These are phyloP conservation scores for Ectropis crepuscularia DNA, from an alignment of 2,888 invertebrate species.

Conservation along the genomic window DNA sequence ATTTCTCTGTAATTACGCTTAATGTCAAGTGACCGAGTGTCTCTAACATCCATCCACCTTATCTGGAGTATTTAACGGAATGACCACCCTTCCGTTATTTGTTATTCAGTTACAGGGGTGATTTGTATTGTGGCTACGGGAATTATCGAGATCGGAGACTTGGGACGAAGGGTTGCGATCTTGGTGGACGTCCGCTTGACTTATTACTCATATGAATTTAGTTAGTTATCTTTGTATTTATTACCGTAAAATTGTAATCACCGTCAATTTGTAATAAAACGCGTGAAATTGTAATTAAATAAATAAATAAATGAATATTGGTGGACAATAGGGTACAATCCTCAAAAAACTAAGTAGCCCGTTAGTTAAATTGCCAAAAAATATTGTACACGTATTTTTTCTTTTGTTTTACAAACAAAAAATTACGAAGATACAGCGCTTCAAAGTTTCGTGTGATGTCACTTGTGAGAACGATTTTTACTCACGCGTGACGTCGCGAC, in stretches of 20 bases:
- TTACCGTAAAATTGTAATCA: background rate
- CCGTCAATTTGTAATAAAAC: no score
- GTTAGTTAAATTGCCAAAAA: no score
- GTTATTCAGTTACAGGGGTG: slow-evolving; percentile 29
- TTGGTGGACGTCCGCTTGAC: slow-evolving; percentile 10
- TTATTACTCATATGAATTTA: slow-evolving; percentile 11
- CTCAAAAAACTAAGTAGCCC: no score
- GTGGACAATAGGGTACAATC: no score
- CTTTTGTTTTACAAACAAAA: no score
- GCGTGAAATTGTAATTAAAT: no score
- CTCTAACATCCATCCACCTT: slow-evolving; percentile 27
- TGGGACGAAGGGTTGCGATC: slow-evolving; percentile 20
- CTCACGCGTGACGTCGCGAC: no score
- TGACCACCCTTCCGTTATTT: slow-evolving; percentile 31
- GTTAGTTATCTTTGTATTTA: slow-evolving; percentile 8
- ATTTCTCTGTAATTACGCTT: slow-evolving; percentile 11
- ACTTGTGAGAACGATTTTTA: no score
- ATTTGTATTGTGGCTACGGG: slow-evolving; percentile 29
- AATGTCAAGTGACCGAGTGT: slow-evolving; percentile 17
- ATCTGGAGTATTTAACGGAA: slow-evolving; percentile 31
- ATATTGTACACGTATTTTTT: no score
- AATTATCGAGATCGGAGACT: slow-evolving; percentile 31
- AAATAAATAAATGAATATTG: no score
- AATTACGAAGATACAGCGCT: no score
- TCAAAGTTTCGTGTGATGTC: no score